Evolutionary conservation across 2,797 vertebrate genomes (phyloP).

Genomic region (Arremon aurantiirostris): DNA sequence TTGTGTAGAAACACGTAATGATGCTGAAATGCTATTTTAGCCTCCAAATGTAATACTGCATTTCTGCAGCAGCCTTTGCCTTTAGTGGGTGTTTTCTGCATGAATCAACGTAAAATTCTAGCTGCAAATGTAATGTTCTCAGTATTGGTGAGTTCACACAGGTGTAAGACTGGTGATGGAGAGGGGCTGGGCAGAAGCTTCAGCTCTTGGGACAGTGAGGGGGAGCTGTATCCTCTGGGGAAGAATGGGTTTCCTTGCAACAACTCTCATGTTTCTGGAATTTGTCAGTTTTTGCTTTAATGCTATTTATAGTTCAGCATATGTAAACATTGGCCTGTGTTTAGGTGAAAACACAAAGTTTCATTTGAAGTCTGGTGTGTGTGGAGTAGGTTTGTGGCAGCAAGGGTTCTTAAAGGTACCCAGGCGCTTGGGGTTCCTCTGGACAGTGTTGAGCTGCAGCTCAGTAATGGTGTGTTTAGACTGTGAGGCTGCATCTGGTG

Average conservation of each 20-base stretch:
- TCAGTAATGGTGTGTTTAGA: fast-evolving
- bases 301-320: constrained; percentile 62
- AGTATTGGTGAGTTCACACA: fast-evolving
- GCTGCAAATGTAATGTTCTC: neutral
- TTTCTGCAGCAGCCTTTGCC: neutral
- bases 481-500: neutral
- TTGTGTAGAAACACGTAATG: neutral
- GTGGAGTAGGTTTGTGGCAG: neutral
- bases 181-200: neutral
- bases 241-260: neutral
- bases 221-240: neutral
- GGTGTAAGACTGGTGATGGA: neutral
- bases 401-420: neutral
- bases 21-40: neutral
- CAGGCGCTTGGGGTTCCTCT: neutral
- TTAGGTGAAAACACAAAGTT: constrained; percentile 59
- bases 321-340: constrained; percentile 50
- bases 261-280: constrained; percentile 46
- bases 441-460: neutral
- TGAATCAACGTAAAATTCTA: neutral
- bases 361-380: constrained; percentile 46
- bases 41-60: neutral
- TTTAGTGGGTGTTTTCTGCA: neutral
- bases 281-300: constrained; percentile 61
- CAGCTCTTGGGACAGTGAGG: neutral